Conservation (phyloP, 2,888 invertebrate species). For the Eledone cirrhosa region DNA sequence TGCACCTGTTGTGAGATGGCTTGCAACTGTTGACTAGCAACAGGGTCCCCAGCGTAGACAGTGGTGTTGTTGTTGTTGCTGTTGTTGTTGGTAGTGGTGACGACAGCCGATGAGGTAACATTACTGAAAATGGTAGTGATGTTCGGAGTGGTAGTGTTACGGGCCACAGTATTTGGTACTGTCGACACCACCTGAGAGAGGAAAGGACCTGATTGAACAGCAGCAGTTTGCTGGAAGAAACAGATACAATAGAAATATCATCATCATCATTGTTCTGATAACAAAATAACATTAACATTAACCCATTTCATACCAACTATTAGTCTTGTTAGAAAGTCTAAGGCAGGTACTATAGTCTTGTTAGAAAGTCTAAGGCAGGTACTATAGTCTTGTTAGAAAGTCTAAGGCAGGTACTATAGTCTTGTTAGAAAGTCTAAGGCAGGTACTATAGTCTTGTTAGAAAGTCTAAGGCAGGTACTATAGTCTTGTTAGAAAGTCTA, state of each 20-base stretch:
- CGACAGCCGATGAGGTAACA: background rate
- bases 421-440: too few relatives aligned
- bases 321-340: too few relatives aligned
- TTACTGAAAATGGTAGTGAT: constrained; percentile 22
- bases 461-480: too few relatives aligned
- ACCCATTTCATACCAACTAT: too few relatives aligned
- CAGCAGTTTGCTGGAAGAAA: constrained; percentile 29
- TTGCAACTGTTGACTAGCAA: background rate
- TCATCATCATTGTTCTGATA: background rate
- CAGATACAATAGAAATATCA: constrained; percentile 2
- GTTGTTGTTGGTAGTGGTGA: constrained; percentile 28
- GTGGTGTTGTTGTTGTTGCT: constrained; percentile 9
- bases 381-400: too few relatives aligned
- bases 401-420: too few relatives aligned
- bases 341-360: too few relatives aligned
- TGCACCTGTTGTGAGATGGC: background rate
- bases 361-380: too few relatives aligned
- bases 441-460: too few relatives aligned
- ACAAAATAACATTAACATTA: too few relatives aligned
- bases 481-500: too few relatives aligned
- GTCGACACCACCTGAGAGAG: constrained; percentile 46
- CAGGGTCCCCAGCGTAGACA: background rate
- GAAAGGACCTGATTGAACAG: constrained; percentile 41
- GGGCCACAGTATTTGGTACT: constrained; percentile 30
- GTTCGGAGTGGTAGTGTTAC: background rate